These are phyloP conservation scores for Muntiacus reevesi DNA, from an alignment of 2,113 vertebrate species.

Conservation along the genomic window DNA sequence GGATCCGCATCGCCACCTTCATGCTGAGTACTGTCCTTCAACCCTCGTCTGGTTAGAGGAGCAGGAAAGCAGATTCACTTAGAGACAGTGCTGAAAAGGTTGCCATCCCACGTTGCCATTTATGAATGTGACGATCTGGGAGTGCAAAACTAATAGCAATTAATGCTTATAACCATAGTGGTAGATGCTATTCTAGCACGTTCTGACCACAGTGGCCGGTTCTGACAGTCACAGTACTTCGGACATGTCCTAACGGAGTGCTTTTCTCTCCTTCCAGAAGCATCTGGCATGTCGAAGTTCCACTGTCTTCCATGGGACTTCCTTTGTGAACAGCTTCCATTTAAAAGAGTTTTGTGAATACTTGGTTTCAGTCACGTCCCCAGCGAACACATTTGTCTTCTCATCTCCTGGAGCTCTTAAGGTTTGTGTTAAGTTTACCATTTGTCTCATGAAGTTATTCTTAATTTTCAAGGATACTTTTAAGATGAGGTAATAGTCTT, in stretches of 20 bases:
- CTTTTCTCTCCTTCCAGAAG: conserved; percentile 42
- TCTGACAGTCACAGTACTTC: background rate
- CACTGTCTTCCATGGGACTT: background rate
- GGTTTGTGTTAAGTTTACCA: conserved; percentile 56
- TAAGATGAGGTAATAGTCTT: background rate
- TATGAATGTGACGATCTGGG: background rate
- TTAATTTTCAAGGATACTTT: conserved; percentile 6
- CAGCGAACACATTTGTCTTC: background rate
- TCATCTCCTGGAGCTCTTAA: conserved; percentile 10
- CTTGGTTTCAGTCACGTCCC: background rate
- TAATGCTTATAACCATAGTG: background rate
- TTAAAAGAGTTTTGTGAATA: conserved; percentile 37
- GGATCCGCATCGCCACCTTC: rapidly evolving
- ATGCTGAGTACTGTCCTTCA: background rate
- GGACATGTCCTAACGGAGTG: background rate
- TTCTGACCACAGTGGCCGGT: background rate
- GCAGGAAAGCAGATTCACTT: background rate
- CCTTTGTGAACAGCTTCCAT: conserved; percentile 7
- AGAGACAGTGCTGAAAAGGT: background rate
- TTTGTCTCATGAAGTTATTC: conserved; percentile 15
- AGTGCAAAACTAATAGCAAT: background rate
- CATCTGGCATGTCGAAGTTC: background rate
- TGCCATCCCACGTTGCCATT: background rate
- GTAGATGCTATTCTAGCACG: background rate
- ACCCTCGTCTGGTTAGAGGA: background rate